phyloP scores from a whole-genome alignment of 2,888 invertebrate species.

The Cataglyphis altisquamis region DNA sequence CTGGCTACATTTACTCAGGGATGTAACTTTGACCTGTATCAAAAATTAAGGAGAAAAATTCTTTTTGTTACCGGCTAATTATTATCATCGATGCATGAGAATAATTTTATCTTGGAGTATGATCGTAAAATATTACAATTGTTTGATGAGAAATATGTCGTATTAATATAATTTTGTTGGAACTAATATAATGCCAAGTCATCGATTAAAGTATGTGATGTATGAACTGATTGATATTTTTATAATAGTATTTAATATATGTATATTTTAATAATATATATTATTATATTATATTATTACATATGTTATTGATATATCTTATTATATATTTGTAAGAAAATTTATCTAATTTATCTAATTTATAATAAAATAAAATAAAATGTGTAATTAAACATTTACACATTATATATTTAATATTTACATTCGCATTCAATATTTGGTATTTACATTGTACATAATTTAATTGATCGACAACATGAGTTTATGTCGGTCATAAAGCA shows the following conservation, averaged over 20 bases:
- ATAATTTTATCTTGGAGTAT: not conserved
- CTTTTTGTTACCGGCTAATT: not conserved
- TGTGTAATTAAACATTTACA: not conserved
- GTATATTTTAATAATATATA: too few relatives aligned
- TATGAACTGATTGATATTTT: not conserved
- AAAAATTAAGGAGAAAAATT: not conserved
- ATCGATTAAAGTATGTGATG: not conserved
- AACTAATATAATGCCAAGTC: not conserved
- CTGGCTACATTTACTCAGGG: not conserved
- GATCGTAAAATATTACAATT: not conserved
- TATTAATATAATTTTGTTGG: not conserved
- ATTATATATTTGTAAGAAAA: not conserved
- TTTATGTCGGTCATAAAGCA: not conserved
- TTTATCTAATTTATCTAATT: too few relatives aligned
- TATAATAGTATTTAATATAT: not conserved
- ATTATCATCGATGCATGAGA: not conserved
- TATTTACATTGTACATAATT: not conserved
- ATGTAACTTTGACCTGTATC: not conserved
- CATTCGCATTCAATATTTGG: not conserved
- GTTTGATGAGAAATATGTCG: not conserved
- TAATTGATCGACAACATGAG: not conserved
- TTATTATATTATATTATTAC: too few relatives aligned
- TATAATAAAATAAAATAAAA: not conserved
- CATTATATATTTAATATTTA: not conserved
- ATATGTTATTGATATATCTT: not conserved